Conservation (phyloP, 1,140 invertebrate species). For the Forficula auricularia region DNA sequence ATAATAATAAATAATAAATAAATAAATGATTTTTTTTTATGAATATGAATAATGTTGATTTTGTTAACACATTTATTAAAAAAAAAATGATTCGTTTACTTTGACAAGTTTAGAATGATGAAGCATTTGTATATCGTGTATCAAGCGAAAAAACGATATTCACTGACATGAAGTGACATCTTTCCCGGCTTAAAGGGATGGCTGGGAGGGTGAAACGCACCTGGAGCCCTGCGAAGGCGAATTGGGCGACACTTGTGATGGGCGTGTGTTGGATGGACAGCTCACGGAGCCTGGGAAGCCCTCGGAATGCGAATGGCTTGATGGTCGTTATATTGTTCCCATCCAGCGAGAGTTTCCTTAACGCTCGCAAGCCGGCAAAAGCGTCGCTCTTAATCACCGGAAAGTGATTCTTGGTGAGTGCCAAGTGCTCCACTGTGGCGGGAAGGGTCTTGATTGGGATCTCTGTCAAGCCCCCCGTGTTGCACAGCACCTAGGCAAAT, state of each 20-base stretch:
- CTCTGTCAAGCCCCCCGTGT: slow-evolving; percentile 57
- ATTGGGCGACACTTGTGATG: slow-evolving; percentile 50
- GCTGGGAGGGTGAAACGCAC: too few relatives aligned
- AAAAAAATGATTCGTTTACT: too few relatives aligned
- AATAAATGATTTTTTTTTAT: too few relatives aligned
- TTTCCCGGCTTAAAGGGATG: too few relatives aligned
- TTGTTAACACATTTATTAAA: too few relatives aligned
- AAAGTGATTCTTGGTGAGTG: slow-evolving; percentile 62
- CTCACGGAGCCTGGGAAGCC: slow-evolving; percentile 50
- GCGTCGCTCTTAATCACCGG: slow-evolving; percentile 57
- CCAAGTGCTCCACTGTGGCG: slow-evolving; percentile 55
- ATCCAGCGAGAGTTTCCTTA: slow-evolving; percentile 57
- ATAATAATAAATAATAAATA: too few relatives aligned
- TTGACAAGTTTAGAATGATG: too few relatives aligned
- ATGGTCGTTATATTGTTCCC: slow-evolving; percentile 62
- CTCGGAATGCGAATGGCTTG: slow-evolving; percentile 64
- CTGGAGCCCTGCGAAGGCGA: slow-evolving; percentile 54
- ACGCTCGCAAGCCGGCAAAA: slow-evolving; percentile 46
- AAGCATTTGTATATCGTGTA: too few relatives aligned
- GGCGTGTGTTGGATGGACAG: slow-evolving; percentile 68
- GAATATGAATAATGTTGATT: too few relatives aligned
- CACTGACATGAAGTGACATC: too few relatives aligned
- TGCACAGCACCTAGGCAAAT: slow-evolving; percentile 75
- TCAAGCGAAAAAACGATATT: too few relatives aligned
- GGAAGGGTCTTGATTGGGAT: slow-evolving; percentile 54